These are phyloP conservation scores for Tryphoninae sp. DNA, from an alignment of 2,888 invertebrate genomes.

Conservation along the genomic window DNA sequence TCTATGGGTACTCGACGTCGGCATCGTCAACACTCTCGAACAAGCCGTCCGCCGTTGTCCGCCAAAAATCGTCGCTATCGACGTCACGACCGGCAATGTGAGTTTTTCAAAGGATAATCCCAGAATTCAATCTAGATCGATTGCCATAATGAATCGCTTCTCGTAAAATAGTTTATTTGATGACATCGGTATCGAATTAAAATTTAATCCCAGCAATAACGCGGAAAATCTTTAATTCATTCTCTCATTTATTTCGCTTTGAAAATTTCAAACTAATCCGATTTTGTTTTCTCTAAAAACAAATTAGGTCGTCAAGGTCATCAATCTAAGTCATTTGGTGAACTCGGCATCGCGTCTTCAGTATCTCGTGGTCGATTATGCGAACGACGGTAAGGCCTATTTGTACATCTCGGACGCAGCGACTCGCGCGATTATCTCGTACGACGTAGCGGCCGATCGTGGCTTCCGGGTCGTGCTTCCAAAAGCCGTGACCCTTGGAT, in stretches of 20 bases:
- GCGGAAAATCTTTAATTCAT: too few species aligned
- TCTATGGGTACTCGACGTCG: constrained; percentile 88
- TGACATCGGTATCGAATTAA: too few species aligned
- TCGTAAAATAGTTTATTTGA: too few species aligned
- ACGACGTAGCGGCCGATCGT: constrained; percentile 81
- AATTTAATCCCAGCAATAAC: too few species aligned
- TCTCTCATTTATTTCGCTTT: neutral
- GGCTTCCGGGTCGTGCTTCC: constrained; percentile 85
- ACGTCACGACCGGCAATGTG: constrained; percentile 83
- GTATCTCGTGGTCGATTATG: constrained; percentile 87
- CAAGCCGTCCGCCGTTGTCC: constrained; percentile 86
- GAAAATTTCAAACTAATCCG: neutral
- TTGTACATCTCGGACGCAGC: constrained; percentile 87
- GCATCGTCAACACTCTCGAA: constrained; percentile 87
- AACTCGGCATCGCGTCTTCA: constrained; percentile 86
- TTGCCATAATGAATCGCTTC: too few species aligned
- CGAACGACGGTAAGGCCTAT: constrained; percentile 84
- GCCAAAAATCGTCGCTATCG: constrained; percentile 87
- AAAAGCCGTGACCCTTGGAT: constrained; percentile 80
- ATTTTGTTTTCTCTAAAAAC: neutral
- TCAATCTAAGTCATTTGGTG: constrained; percentile 85
- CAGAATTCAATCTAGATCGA: too few species aligned
- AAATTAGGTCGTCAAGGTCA: constrained; percentile 82
- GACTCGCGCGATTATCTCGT: constrained; percentile 83
- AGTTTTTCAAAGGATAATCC: neutral